phyloP scores from a whole-genome alignment of 2,797 vertebrate species.

The Phyllotis vaccarum region DNA sequence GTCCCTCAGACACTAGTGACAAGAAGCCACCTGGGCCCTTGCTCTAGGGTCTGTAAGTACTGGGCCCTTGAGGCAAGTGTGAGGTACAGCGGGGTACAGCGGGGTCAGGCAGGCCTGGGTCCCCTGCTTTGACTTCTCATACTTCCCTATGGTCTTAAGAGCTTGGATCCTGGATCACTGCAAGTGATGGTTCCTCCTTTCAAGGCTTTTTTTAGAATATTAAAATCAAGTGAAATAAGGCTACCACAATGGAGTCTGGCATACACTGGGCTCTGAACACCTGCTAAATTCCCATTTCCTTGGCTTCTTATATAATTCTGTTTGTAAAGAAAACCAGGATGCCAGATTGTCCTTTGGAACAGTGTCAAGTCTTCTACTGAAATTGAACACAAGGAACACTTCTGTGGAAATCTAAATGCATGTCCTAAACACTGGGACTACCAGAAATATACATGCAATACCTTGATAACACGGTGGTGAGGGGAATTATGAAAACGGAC shows the following conservation, averaged over 20 bases:
- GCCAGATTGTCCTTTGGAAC: slow-evolving; percentile 44
- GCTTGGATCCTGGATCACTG: neutral
- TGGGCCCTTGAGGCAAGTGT: neutral
- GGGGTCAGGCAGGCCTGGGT: neutral
- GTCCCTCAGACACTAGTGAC: neutral
- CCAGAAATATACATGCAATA: slow-evolving; percentile 29
- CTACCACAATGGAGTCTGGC: neutral
- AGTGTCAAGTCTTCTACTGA: slow-evolving; percentile 56
- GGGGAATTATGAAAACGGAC: neutral
- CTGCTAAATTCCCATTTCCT: slow-evolving; percentile 38
- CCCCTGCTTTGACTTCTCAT: neutral
- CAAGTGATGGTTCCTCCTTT: neutral
- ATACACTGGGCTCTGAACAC: neutral
- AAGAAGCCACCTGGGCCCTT: neutral
- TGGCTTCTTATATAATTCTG: slow-evolving; percentile 68
- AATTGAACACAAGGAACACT: slow-evolving; percentile 49
- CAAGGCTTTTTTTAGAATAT: neutral
- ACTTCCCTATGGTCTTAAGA: neutral
- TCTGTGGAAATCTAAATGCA: slow-evolving; percentile 48
- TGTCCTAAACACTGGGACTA: slow-evolving; percentile 43
- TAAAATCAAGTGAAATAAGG: neutral
- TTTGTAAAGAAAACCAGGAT: slow-evolving; percentile 33
- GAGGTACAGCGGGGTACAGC: neutral
- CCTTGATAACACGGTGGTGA: neutral
- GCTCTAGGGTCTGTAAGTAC: neutral